Base-by-base conservation (phyloP, 2,113 vertebrate species). In the Chionomys nivalis region DNA sequence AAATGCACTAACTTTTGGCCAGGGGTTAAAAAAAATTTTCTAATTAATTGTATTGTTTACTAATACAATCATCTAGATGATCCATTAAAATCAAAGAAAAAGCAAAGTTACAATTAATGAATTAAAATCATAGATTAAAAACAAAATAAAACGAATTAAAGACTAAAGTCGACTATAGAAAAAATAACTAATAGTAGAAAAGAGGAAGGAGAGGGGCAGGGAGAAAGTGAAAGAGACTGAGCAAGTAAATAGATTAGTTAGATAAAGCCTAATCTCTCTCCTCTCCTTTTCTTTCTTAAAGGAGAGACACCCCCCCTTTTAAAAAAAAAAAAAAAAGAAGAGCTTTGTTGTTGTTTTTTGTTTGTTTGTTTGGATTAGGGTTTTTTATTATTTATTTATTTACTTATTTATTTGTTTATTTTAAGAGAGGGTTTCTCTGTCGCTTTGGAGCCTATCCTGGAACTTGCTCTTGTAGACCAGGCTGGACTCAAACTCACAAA, bases 51-150 rank as follows among this genome's bases (percentile, higher is more conserved):
- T 36, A 88, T 55, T 73, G 9, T 77, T 93, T 82, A 58, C 79
- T 83, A 95, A 88, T 78, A 44, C 6, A 95, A 58, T 83, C 33
- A 81, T 47, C 9, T 21, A 91, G 49, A 88, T 81, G n/a, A 52
- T 65, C 24, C 49, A 58, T 24, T 90, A 63, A 92, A 92, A 75
- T 47, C 36, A 93, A 86, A 95, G 68, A 49, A 52, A 10, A 81
- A 79, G n/a, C n/a, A 85, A 86, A 92, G 31, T 26, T 73, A 90
- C 13, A 81, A 79, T 87, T 66, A 94, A 87, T 49, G 63, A 76
- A 76, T 58, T 73, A 4, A 68, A 95, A 87, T 55, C 49, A 90
- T 0, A 93, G 49, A 90, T 28, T 47, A n/a, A 33, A 70, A 58
- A 10, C 33, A 90, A 82, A 68, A 81, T 47, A 44, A 52, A 82